phyloP scores from a whole-genome alignment of 2,797 vertebrate genomes.

The Xiphophorus birchmanni region DNA sequence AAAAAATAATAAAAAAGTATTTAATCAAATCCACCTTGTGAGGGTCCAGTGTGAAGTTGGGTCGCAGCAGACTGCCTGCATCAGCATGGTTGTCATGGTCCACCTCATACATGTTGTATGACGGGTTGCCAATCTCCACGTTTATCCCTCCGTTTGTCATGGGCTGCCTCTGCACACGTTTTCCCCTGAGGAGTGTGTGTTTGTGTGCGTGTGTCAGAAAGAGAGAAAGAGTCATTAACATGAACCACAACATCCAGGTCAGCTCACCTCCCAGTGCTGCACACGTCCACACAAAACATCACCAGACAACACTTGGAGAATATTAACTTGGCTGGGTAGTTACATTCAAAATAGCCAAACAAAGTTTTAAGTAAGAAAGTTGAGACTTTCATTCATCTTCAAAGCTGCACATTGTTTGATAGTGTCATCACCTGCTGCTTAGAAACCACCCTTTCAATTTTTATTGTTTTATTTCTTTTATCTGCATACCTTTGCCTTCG shows the following conservation, averaged over 20 bases:
- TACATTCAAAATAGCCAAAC: slow-evolving; percentile 16
- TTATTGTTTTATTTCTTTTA: slow-evolving; percentile 7
- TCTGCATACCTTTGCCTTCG: slow-evolving; percentile 89
- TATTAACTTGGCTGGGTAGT: slow-evolving; percentile 2
- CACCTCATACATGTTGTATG: slow-evolving; percentile 99
- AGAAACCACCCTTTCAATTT: slow-evolving; percentile 17
- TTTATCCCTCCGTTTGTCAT: slow-evolving; percentile 98
- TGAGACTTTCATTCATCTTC: slow-evolving; percentile 32
- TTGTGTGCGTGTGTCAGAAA: neutral
- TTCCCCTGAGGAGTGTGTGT: slow-evolving; percentile 82
- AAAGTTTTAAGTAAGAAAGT: slow-evolving; percentile 21
- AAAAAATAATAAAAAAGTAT: neutral
- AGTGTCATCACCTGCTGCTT: slow-evolving; percentile 26
- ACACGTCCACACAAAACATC: slow-evolving; percentile 21
- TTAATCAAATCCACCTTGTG: slow-evolving; percentile 86
- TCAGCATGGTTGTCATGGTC: slow-evolving; percentile 93
- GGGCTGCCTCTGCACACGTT: slow-evolving; percentile 95
- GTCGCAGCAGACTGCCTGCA: slow-evolving; percentile 90
- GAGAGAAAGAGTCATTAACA: slow-evolving; percentile 36
- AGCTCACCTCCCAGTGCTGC: slow-evolving; percentile 10
- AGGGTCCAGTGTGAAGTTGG: slow-evolving; percentile 94
- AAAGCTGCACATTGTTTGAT: slow-evolving; percentile 22
- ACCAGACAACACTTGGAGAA: slow-evolving; percentile 4
- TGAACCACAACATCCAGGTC: slow-evolving; percentile 30
- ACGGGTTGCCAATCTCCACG: slow-evolving; percentile 98